Conservation (phyloP, 1,140 invertebrate species). For the Manduca sexta region DNA sequence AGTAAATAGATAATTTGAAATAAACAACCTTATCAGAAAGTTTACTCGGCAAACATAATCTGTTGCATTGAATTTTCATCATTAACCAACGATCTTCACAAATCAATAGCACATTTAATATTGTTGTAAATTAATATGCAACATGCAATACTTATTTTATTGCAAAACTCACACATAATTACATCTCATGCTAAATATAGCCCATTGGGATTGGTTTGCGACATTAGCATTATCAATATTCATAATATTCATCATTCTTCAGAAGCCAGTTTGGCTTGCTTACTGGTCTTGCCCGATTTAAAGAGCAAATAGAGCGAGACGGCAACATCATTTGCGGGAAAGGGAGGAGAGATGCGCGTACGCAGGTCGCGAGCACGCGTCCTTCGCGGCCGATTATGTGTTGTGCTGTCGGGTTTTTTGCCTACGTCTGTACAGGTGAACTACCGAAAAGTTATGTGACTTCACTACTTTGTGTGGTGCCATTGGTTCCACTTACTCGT, state of each 20-base stretch:
- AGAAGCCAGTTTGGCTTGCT: constrained; percentile 20
- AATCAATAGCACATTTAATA: no score
- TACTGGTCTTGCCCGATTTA: constrained; percentile 48
- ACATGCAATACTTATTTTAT: no score
- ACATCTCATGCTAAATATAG: no score
- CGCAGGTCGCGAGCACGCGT: constrained; percentile 57
- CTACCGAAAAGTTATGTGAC: constrained; percentile 24
- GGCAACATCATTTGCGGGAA: constrained; percentile 11
- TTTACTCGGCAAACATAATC: no score
- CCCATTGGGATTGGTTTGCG: constrained; percentile 5
- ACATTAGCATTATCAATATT: constrained; percentile 42
- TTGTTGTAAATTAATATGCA: no score
- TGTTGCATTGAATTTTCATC: no score
- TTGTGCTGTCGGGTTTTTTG: constrained; percentile 40
- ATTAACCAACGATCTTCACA: no score
- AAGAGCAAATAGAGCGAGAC: constrained; percentile 32
- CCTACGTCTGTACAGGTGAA: constrained; percentile 30
- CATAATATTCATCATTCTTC: constrained; percentile 32
- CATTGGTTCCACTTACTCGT: no score
- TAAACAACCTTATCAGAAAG: no score
- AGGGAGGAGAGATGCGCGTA: constrained; percentile 39
- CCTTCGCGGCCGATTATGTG: constrained; percentile 45
- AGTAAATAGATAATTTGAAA: no score
- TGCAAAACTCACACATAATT: no score
- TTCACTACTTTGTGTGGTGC: no score